A percentile compares a stretch with the other conserved stretches of the same genome.
Evolutionary conservation across 2,888 invertebrate species (phyloP).

Genomic region (Dichetophora obliterata): DNA sequence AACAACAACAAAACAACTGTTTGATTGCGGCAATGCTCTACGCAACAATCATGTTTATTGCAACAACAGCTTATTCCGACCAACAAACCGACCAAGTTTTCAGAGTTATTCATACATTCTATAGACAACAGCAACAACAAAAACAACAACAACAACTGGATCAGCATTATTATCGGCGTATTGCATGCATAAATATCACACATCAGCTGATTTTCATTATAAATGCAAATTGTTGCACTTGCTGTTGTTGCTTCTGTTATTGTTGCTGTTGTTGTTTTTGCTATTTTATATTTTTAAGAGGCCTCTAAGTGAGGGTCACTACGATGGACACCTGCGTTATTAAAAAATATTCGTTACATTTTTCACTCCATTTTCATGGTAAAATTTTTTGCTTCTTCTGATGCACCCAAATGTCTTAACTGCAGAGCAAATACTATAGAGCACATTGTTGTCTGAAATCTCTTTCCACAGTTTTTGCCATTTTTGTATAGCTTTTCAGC

Average conservation of each 20-base stretch:
- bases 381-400: no score
- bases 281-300: constrained; percentile 10
- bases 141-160: background rate
- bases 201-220: constrained; percentile 15
- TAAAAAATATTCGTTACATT: background rate
- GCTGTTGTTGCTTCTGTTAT: background rate
- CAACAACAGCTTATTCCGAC: background rate
- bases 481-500: no score
- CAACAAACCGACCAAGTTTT: background rate
- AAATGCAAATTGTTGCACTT: constrained; percentile 40
- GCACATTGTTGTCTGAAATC: no score
- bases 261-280: constrained; percentile 19
- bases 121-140: background rate
- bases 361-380: background rate
- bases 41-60: background rate
- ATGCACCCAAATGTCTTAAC: no score
- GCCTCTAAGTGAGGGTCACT: constrained; percentile 24
- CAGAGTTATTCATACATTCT: background rate
- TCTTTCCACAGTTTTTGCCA: no score
- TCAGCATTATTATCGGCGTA: background rate
- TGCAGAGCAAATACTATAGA: no score
- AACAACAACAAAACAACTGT: background rate
- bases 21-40: background rate
- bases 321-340: constrained; percentile 30
- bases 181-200: background rate